Evolutionary conservation across 53 echinoderm and acorn worm species (phyloP).

Genomic region (Echinarachnius parma): DNA sequence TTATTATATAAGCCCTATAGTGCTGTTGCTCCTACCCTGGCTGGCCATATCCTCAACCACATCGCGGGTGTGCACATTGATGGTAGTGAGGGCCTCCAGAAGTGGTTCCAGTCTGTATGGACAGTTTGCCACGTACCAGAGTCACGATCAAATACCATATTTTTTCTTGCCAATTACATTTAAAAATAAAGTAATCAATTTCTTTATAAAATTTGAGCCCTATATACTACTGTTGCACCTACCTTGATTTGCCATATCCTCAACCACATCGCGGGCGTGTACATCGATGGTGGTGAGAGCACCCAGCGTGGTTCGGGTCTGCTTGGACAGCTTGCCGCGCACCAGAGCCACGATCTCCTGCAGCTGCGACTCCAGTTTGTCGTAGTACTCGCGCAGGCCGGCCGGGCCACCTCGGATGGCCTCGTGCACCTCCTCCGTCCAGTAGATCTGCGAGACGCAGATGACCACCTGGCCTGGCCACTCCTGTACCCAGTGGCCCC

Average conservation of each 20-base stretch:
- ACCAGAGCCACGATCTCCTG: slow-evolving; percentile 81
- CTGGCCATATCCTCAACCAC: slow-evolving; percentile 90
- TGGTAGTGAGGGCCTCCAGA: slow-evolving; percentile 89
- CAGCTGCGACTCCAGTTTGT: slow-evolving; percentile 78
- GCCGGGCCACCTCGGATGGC: slow-evolving; percentile 87
- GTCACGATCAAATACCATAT: too few species aligned
- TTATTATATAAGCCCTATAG: too few species aligned
- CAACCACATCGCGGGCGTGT: slow-evolving; percentile 91
- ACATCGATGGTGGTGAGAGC: slow-evolving; percentile 95
- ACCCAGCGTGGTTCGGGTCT: slow-evolving; percentile 90
- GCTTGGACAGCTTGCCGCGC: slow-evolving; percentile 97
- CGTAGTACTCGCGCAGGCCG: slow-evolving; percentile 85
- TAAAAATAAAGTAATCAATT: too few species aligned
- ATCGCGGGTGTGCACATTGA: slow-evolving; percentile 96
- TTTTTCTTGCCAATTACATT: too few species aligned
- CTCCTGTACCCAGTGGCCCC: slow-evolving; percentile 93
- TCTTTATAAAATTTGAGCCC: too few species aligned
- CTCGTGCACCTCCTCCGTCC: slow-evolving; percentile 96
- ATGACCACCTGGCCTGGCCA: slow-evolving; percentile 99
- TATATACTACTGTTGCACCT: too few species aligned
- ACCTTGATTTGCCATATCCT: slow-evolving; percentile 96
- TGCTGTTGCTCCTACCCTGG: slow-evolving; percentile 83
- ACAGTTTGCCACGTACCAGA: slow-evolving; percentile 95
- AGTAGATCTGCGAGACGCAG: slow-evolving; percentile 98
- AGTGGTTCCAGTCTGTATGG: slow-evolving; percentile 93